Percentiles rank a stretch among this genome's conserved stretches.
Evolutionary conservation across 2,888 invertebrate genomes (phyloP).

Genomic region (Nemotelus nigrinus): DNA sequence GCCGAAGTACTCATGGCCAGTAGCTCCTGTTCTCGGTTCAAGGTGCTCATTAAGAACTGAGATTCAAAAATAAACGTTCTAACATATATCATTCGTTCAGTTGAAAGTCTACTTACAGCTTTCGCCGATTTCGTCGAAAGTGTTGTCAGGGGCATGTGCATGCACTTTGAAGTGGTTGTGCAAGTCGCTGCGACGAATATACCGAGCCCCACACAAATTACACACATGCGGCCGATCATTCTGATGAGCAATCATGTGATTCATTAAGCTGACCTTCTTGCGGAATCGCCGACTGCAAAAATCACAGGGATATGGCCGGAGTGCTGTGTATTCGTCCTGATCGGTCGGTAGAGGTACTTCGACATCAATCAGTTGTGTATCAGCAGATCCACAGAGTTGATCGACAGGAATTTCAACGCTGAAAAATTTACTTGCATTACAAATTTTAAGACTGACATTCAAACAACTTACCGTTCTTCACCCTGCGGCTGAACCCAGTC

Average conservation of each 20-base stretch:
- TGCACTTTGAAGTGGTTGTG: constrained; percentile 86
- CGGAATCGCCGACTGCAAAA: constrained; percentile 86
- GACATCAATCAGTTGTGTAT: constrained; percentile 69
- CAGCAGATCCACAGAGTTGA: constrained; percentile 67
- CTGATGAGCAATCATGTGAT: constrained; percentile 88
- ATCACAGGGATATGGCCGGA: constrained; percentile 84
- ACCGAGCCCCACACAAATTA: constrained; percentile 83
- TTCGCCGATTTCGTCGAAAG: constrained; percentile 58
- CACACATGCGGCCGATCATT: constrained; percentile 84
- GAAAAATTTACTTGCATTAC: constrained; percentile 3
- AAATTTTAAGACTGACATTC: constrained; percentile 2
- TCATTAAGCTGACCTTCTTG: constrained; percentile 84
- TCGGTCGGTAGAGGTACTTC: constrained; percentile 84
- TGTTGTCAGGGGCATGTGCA: constrained; percentile 77
- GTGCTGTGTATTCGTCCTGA: constrained; percentile 75
- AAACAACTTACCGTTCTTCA: constrained; percentile 71
- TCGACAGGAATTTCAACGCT: constrained; percentile 77
- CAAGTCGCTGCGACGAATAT: constrained; percentile 81
- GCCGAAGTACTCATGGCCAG: constrained; percentile 59
- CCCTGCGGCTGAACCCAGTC: constrained; percentile 81
- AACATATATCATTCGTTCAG: not conserved
- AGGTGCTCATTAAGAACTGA: constrained; percentile 48
- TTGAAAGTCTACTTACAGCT: constrained; percentile 53
- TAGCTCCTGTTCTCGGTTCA: constrained; percentile 32
- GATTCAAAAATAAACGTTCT: constrained; percentile 34